A percentile compares a stretch with the other conserved stretches of the same genome.
Conservation (phyloP, 2,797 vertebrate genomes). For the Tenualosa thibaudeaui region DNA sequence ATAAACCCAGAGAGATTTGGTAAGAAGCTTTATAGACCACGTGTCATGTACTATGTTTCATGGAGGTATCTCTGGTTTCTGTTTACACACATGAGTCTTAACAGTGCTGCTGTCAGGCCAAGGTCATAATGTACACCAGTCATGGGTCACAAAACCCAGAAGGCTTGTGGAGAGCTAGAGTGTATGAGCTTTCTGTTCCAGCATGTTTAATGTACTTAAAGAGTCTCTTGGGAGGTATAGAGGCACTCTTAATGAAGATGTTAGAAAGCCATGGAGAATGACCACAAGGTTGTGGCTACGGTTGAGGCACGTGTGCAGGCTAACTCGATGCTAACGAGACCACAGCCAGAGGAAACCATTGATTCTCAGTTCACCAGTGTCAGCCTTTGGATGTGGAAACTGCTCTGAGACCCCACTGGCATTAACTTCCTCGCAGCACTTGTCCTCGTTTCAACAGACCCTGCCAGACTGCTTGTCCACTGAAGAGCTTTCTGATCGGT, state of each 20-base stretch:
- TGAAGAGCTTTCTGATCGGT: neutral
- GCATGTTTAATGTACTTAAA: neutral
- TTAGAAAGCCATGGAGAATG: neutral
- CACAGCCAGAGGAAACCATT: neutral
- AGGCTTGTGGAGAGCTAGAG: neutral
- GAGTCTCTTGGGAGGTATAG: neutral
- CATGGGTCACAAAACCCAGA: neutral
- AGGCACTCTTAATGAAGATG: neutral
- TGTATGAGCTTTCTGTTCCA: neutral
- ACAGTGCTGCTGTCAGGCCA: neutral
- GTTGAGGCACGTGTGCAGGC: neutral
- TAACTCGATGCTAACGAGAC: conserved; percentile 4
- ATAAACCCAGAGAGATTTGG: neutral
- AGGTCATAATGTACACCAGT: neutral
- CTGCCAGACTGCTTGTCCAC: neutral
- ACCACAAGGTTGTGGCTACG: neutral
- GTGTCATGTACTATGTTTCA: neutral
- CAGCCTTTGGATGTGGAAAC: neutral
- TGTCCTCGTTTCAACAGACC: neutral
- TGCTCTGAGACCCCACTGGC: neutral
- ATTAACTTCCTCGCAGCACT: neutral
- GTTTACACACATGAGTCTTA: neutral
- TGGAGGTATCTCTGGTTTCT: neutral
- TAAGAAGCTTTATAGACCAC: neutral
- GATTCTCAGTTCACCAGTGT: neutral